Evolutionary conservation across 2,888 invertebrate genomes (phyloP).

Genomic region (Catocala sponsa): DNA sequence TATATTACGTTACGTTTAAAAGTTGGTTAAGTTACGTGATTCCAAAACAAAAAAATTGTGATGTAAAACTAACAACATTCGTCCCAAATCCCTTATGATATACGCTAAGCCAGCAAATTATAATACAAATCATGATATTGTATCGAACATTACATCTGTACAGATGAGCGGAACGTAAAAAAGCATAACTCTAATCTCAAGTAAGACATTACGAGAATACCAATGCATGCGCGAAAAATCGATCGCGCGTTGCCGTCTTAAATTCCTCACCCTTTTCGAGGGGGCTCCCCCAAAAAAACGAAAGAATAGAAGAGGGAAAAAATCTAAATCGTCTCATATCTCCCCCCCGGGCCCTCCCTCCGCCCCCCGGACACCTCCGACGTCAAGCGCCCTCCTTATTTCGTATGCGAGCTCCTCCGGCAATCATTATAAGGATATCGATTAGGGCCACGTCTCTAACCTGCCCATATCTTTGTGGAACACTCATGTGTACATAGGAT

Average conservation of each 20-base stretch:
- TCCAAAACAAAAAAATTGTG: background rate
- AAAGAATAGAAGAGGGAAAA: conserved; percentile 88
- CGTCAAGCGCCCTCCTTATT: conserved; percentile 87
- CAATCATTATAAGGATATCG: conserved; percentile 89
- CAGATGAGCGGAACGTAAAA: conserved; percentile 59
- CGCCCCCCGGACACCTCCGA: conserved; percentile 81
- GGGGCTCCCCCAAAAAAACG: conserved; percentile 88
- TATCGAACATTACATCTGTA: conserved; percentile 25
- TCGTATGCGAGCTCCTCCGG: conserved; percentile 88
- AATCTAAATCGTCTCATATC: conserved; percentile 89
- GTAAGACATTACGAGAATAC: conserved; percentile 88
- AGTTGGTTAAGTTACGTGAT: background rate
- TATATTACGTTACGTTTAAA: background rate
- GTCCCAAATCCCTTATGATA: conserved; percentile 3
- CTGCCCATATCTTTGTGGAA: conserved; percentile 84
- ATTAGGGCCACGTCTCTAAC: conserved; percentile 86
- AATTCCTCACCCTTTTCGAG: conserved; percentile 88
- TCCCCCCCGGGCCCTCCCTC: conserved; percentile 66
- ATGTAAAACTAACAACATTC: conserved; percentile 4
- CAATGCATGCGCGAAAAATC: conserved; percentile 88
- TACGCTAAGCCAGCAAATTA: conserved; percentile 2
- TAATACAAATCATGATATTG: conserved; percentile 8
- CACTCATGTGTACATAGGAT: conserved; percentile 79
- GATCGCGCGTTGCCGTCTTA: conserved; percentile 85
- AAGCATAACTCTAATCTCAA: conserved; percentile 86